A percentile compares a stretch with the other conserved stretches of the same genome.
phyloP scores from a whole-genome alignment of 2,888 invertebrate genomes.

The Crioceris asparagi region DNA sequence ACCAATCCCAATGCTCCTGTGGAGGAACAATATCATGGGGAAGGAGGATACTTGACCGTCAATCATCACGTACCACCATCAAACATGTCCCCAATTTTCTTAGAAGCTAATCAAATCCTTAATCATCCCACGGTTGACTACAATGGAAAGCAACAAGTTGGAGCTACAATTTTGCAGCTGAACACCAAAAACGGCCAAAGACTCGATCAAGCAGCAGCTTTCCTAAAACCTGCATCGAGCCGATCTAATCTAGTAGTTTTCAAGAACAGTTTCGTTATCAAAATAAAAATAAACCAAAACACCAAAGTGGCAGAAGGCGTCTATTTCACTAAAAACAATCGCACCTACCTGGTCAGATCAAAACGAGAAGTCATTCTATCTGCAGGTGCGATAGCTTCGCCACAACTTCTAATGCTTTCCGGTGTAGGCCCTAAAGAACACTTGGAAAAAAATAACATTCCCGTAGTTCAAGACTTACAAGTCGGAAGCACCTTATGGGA shows the following conservation, averaged over 20 bases:
- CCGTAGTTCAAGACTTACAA: slow-evolving; percentile 51
- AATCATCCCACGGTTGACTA: slow-evolving; percentile 60
- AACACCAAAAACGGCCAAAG: slow-evolving; percentile 58
- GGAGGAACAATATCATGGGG: slow-evolving; percentile 7
- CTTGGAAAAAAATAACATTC: slow-evolving; percentile 46
- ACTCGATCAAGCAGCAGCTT: slow-evolving; percentile 66
- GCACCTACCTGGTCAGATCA: slow-evolving; percentile 38
- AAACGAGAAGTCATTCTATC: slow-evolving; percentile 64
- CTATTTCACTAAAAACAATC: slow-evolving; percentile 50
- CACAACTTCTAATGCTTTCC: slow-evolving; percentile 73
- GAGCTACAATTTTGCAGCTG: slow-evolving; percentile 56
- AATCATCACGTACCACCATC: slow-evolving; percentile 4
- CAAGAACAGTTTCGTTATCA: slow-evolving; percentile 53
- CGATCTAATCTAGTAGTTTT: slow-evolving; percentile 58
- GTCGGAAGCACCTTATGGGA: slow-evolving; percentile 72
- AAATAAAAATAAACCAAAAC: slow-evolving; percentile 45
- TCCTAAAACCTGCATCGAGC: slow-evolving; percentile 52
- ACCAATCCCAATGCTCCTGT: slow-evolving; percentile 6
- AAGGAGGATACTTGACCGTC: slow-evolving; percentile 9
- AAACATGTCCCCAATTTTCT: slow-evolving; percentile 5
- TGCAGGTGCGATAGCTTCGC: slow-evolving; percentile 70
- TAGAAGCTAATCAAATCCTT: slow-evolving; percentile 41
- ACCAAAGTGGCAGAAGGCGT: slow-evolving; percentile 53
- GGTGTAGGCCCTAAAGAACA: slow-evolving; percentile 61
- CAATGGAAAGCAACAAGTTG: slow-evolving; percentile 49